Evolutionary conservation across 1,140 invertebrate species (phyloP), one percentile per base, ranked within the genome.

Genomic region (Hormaphis cornu): DNA sequence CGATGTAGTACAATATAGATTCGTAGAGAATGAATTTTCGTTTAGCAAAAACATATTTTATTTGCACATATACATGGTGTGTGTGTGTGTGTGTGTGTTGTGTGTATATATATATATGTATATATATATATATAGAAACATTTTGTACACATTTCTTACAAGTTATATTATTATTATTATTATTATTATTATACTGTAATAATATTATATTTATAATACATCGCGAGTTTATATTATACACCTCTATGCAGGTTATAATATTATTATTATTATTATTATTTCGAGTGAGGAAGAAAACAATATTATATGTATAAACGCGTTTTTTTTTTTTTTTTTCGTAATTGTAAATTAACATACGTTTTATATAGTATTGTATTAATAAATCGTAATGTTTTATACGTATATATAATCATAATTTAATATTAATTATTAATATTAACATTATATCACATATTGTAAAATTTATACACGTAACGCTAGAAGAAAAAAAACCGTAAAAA

Each of bases 391-490:
- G n/a, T n/a, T n/a, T 40, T 40, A 58, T 30, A 53, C 2, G 26
- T 48, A 48, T 53, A 33, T 54, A 53, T 53, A 30, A 54, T 20
- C 9, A 37, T 54, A 12, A 53, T 54, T 53, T 33, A 56, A 33
- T 37, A 37, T 37, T 56, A 37, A 56, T 37, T 24, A 56, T 56
- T 6, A 58, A 37, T 35, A 56, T 56, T 58, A 56, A n/a, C 24
- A 56, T 56, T 56, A 56, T 58, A 58, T 58, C 54, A 58, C 54
- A 58, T n/a, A n/a, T 58, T 58, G 33, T 58, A 58, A 58, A 58
- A 58, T 37, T 40, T 40, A 58, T 58, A 58, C 33, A 58, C 33
- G n/a, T n/a, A n/a, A n/a, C n/a, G n/a, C n/a, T n/a, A n/a, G n/a
- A n/a, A n/a, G n/a, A n/a, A n/a, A 58, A 40, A 33, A 37, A 58